Evolutionary conservation across 2,113 vertebrate species (phyloP), one percentile per base, ranked within the genome.

Genomic region (Octodon degus): DNA sequence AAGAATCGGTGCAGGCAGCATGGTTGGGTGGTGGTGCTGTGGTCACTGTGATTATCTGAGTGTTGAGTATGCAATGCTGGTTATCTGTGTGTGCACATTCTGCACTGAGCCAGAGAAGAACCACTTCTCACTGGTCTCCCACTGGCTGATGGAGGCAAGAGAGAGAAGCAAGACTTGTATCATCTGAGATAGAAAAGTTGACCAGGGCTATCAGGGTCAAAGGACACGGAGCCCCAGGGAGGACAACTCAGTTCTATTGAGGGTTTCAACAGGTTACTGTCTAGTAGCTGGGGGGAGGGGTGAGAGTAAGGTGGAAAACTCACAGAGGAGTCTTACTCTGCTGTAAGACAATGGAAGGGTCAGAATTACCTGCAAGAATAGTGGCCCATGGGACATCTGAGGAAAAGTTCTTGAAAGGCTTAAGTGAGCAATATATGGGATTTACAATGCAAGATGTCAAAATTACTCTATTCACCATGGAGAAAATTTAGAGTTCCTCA

Each of bases 131-230:
- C 14, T 12, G 20, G 58, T 88, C 32, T 43, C 55, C 85, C 50
- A 85, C 25, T 0, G 1, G 50, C 47, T 32, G 22, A 60, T 4
- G 24, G 1, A 3, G 55, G 4, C 19, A 40, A 58, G 20, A 50
- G 32, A 74, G 68, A 89, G 25, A 65, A 85, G 19, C 20, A 70
- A 79, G 88, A n/a, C 34, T 37, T 79, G 30, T 22, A 43, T 34
- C 53, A 32, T 55, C 53, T 43, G n/a, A 96, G 70, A 85, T 87
- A 67, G 24, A 63, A 62, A 94, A 58, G 89, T 67, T 37, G 72
- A 55, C 12, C 27, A 85, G 55, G 37, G 55, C n/a, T 65, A 22
- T 40, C 20, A 16, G 47, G 60, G 17, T 72, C 22, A 47, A 89
- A 76, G 53, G 27, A 76, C 79, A 74, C 30, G n/a, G 17, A 89